phyloP scores from a whole-genome alignment of 2,797 vertebrate species.

The Molossus alvarezi region DNA sequence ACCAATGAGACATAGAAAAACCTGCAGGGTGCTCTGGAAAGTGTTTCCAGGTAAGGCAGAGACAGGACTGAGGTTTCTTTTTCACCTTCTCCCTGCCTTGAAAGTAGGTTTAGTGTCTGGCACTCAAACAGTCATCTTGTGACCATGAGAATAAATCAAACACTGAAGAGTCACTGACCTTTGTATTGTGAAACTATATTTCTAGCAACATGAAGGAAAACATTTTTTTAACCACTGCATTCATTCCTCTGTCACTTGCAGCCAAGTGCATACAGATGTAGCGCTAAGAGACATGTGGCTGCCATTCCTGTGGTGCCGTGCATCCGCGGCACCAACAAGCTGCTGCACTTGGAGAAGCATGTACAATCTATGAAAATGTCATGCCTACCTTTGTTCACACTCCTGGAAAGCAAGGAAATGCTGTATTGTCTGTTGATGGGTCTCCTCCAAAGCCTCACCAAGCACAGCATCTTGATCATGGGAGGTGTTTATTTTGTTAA shows the following conservation, averaged over 20 bases:
- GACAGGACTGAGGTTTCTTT: not conserved
- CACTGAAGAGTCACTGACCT: not conserved
- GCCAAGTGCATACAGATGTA: not conserved
- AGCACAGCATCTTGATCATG: not conserved
- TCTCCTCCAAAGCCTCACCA: too few species aligned
- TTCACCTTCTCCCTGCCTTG: not conserved
- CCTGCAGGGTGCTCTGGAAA: not conserved
- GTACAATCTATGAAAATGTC: not conserved
- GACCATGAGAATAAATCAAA: not conserved
- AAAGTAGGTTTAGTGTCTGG: not conserved
- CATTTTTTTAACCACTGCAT: not conserved
- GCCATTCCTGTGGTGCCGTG: not conserved
- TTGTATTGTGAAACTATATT: not conserved
- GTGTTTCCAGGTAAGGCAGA: not conserved
- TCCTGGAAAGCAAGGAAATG: not conserved
- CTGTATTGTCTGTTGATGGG: fast-evolving
- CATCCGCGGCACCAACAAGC: fast-evolving
- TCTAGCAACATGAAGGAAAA: not conserved
- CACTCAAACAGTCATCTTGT: not conserved
- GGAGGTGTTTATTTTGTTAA: not conserved
- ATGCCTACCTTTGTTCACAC: not conserved
- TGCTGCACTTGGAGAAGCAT: too few species aligned
- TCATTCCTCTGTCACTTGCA: not conserved
- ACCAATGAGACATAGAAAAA: not conserved
- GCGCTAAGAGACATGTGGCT: not conserved